A percentile compares a stretch with the other conserved stretches of the same genome.
Evolutionary conservation across 1,140 invertebrate species (phyloP).

Genomic region (Caenorhabditis inopinata): DNA sequence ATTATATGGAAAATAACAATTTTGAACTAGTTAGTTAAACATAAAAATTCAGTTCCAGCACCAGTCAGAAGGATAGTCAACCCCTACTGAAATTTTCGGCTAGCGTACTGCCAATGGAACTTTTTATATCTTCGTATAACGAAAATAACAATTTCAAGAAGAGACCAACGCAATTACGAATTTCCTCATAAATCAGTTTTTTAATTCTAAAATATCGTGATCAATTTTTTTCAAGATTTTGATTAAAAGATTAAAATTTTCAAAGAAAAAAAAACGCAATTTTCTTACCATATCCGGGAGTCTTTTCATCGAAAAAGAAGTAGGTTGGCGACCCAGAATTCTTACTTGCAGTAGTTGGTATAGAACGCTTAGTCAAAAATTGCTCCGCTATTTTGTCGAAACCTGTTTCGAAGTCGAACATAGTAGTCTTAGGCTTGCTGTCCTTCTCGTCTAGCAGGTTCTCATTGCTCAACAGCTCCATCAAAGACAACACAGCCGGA

Average conservation of each 20-base stretch:
- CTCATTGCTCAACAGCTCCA: constrained; percentile 12
- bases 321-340: neutral
- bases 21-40: too few relatives aligned
- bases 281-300: neutral
- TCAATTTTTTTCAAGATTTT: too few relatives aligned
- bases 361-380: neutral
- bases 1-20: too few relatives aligned
- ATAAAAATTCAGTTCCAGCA: too few relatives aligned
- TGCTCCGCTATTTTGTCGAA: constrained; percentile 7
- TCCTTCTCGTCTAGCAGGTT: neutral
- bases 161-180: neutral
- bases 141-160: too few relatives aligned
- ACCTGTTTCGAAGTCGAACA: constrained; percentile 27
- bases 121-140: too few relatives aligned
- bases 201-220: too few relatives aligned
- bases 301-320: neutral
- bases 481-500: neutral
- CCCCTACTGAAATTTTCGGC: too few relatives aligned
- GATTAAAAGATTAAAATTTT: too few relatives aligned
- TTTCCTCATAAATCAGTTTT: neutral
- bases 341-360: neutral
- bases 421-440: neutral
- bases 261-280: too few relatives aligned
- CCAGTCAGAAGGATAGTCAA: too few relatives aligned
- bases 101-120: too few relatives aligned